Evolutionary conservation across 1,140 invertebrate genomes (phyloP).

Genomic region (Copidosoma floridanum): DNA sequence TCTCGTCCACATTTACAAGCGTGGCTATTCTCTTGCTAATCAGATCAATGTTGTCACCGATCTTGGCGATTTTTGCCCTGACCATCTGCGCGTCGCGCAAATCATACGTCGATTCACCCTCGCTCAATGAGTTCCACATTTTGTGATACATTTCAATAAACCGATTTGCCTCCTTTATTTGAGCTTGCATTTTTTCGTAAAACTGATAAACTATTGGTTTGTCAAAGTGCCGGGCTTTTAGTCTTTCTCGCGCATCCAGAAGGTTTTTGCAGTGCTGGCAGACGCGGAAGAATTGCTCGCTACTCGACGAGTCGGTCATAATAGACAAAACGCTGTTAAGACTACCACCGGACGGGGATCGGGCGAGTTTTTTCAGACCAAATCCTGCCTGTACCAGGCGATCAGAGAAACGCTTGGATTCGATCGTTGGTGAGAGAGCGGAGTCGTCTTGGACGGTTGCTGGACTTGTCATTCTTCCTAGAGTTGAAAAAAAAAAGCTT

Average conservation of each 20-base stretch:
- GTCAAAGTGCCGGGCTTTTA: conserved; percentile 75
- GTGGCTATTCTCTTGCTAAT: conserved; percentile 77
- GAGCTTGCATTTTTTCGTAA: conserved; percentile 76
- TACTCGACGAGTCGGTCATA: conserved; percentile 52
- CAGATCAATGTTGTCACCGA: conserved; percentile 84
- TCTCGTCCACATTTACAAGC: conserved; percentile 63
- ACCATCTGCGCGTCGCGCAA: conserved; percentile 80
- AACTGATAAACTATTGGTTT: conserved; percentile 78
- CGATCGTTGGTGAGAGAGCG: conserved; percentile 42
- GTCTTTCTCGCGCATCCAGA: conserved; percentile 75
- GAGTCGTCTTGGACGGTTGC: conserved; percentile 50
- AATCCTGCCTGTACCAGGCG: conserved; percentile 60
- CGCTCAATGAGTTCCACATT: conserved; percentile 75
- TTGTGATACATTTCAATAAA: conserved; percentile 81
- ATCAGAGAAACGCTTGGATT: conserved; percentile 46
- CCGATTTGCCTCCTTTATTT: conserved; percentile 74
- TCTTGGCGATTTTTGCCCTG: conserved; percentile 76
- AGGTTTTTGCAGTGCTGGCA: conserved; percentile 83
- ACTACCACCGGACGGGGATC: conserved; percentile 53
- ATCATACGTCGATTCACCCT: conserved; percentile 85
- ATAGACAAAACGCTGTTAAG: conserved; percentile 57
- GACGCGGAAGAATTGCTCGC: conserved; percentile 71
- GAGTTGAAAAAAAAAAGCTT: conserved; percentile 26
- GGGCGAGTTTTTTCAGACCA: conserved; percentile 48
- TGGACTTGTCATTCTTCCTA: conserved; percentile 64